Conservation (phyloP, 2,888 invertebrate genomes). For the Metacarcinus magister region DNA sequence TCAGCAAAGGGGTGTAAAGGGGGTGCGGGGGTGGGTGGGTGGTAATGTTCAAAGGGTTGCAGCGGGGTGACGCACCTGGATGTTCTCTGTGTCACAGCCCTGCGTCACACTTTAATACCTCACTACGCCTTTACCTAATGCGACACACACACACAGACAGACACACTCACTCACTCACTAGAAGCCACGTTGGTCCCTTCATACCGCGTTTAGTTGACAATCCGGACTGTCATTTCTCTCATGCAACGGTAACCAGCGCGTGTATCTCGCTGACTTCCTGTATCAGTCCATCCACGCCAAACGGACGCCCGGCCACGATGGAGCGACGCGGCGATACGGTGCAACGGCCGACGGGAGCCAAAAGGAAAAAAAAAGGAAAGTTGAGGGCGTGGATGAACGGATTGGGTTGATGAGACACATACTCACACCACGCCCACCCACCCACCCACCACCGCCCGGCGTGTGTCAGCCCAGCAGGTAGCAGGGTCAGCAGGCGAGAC, state of each 20-base stretch:
- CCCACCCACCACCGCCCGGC: neutral
- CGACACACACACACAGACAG: too few species aligned
- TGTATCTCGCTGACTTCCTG: neutral
- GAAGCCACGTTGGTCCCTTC: too few species aligned
- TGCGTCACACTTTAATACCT: too few species aligned
- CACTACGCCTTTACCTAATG: too few species aligned
- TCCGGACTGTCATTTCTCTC: neutral
- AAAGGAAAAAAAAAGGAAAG: neutral
- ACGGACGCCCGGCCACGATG: neutral
- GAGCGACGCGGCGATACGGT: neutral
- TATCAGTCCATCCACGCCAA: slow-evolving; percentile 1
- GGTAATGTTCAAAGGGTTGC: neutral
- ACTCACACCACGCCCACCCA: too few species aligned
- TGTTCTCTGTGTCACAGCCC: too few species aligned
- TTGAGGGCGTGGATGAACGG: neutral
- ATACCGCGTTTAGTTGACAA: too few species aligned
- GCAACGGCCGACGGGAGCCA: neutral
- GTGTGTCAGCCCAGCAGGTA: neutral
- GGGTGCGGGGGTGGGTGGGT: neutral
- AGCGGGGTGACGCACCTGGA: too few species aligned
- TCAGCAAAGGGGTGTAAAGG: neutral
- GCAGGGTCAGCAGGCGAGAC: neutral
- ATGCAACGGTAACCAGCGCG: neutral
- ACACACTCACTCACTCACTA: neutral
- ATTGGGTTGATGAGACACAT: neutral